These are phyloP conservation scores for Corythornis vintsioides DNA, from an alignment of 2,113 vertebrate species.

Conservation along the genomic window DNA sequence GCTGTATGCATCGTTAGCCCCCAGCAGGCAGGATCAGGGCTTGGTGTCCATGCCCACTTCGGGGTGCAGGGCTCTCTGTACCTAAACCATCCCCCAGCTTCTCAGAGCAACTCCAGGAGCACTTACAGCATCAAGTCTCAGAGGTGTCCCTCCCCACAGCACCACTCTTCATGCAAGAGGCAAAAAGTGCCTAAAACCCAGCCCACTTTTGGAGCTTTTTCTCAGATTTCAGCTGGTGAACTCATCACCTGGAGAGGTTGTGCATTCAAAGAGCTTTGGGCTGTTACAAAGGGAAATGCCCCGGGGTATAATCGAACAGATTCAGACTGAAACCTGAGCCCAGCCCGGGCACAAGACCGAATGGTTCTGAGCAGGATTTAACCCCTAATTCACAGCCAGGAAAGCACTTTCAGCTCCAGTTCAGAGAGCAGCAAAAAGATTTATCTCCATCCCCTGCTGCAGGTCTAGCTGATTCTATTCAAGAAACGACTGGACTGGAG, in stretches of 20 bases:
- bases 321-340: neutral
- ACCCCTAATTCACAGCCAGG: neutral
- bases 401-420: neutral
- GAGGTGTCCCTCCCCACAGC: neutral
- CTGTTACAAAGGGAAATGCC: neutral
- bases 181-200: neutral
- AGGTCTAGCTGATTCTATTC: neutral
- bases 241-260: neutral
- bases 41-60: neutral
- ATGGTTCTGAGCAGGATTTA: neutral
- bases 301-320: neutral
- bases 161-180: neutral
- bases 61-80: too few relatives aligned
- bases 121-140: neutral
- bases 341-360: neutral
- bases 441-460: neutral
- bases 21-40: neutral
- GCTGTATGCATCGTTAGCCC: accelerated
- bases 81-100: neutral
- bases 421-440: neutral
- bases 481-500: neutral
- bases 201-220: accelerated
- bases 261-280: neutral
- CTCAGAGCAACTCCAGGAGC: neutral
- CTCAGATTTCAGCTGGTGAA: neutral